These are phyloP conservation scores for Hylaeus anthracinus DNA, from an alignment of 1,140 invertebrate genomes.

Conservation along the genomic window DNA sequence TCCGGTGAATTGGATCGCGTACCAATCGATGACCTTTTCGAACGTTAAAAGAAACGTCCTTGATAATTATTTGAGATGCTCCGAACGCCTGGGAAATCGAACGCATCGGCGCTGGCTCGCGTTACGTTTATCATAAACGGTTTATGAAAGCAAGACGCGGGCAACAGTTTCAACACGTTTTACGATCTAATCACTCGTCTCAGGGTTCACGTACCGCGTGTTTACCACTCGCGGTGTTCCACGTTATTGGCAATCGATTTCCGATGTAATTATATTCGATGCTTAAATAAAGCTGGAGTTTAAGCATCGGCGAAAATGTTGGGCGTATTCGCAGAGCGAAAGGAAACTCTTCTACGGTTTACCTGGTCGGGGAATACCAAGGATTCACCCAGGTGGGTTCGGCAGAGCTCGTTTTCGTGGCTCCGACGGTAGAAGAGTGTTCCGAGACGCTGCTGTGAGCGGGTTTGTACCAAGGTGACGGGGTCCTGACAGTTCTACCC, in stretches of 20 bases:
- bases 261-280: too few species aligned
- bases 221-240: too few species aligned
- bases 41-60: not conserved
- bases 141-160: too few species aligned
- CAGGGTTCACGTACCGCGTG: too few species aligned
- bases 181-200: too few species aligned
- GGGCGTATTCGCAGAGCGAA: too few species aligned
- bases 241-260: too few species aligned
- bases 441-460: conserved; percentile 17
- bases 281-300: too few species aligned
- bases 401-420: not conserved
- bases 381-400: conserved; percentile 33
- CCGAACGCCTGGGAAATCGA: too few species aligned
- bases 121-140: too few species aligned
- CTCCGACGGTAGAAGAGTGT: not conserved
- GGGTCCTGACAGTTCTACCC: conserved; percentile 56
- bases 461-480: conserved; percentile 78
- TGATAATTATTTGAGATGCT: not conserved
- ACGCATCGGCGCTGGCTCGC: not conserved
- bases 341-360: not conserved
- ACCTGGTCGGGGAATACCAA: conserved; percentile 39
- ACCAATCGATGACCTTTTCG: conserved; percentile 14
- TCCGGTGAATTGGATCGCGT: not conserved
- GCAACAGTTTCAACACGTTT: too few species aligned
- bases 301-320: too few species aligned